Base-by-base conservation (phyloP, 2,797 vertebrate species). In the Mareca penelope region DNA sequence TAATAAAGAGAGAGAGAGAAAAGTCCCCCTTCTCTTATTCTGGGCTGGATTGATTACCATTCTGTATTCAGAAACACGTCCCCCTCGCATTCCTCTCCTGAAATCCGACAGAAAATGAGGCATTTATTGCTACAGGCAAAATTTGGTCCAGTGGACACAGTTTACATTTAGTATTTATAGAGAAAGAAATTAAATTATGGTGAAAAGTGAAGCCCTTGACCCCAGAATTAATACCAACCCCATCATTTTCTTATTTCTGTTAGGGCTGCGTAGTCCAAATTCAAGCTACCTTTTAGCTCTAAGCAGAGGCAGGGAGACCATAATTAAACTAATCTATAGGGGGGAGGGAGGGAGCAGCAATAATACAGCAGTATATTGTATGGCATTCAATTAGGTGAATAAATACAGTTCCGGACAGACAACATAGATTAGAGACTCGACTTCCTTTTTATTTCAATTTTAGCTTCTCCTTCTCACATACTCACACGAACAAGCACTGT, bases 101-200 rank as follows among this genome's bases (percentile, higher is more conserved):
- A 98, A 98, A 98, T 98, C 98, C 98, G 98, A 98, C 98, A 97
- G 97, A 98, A 98, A 98, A 98, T 98, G 97, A 98, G 98, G 98
- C 98, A 97, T 98, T 98, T 97, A 97, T 98, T 93, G 98, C 98
- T 97, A 98, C 97, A 93, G 98, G 99, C 98, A 97, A 98, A 98
- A 98, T 98, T 97, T 98, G 98, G 98, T 98, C 98, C 98, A 98
- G 95, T 97, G 97, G 98, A 98, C 98, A 98, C 98, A 98, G 98
- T 99, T 99, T 99, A 98, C 98, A 98, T 98, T 98, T 98, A 98
- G 98, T 99, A 98, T 98, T 98, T 99, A 99, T 98, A 98, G 97
- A 97, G 97, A 97, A 97, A 98, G 98, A 98, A 97, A 98, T 98
- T 98, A 97, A 98, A 98, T 98, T 98, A 98, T 97, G 97, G 97